These are phyloP conservation scores for Phrynocephalus forsythii DNA, from an alignment of 2,797 vertebrate genomes.

Conservation along the genomic window DNA sequence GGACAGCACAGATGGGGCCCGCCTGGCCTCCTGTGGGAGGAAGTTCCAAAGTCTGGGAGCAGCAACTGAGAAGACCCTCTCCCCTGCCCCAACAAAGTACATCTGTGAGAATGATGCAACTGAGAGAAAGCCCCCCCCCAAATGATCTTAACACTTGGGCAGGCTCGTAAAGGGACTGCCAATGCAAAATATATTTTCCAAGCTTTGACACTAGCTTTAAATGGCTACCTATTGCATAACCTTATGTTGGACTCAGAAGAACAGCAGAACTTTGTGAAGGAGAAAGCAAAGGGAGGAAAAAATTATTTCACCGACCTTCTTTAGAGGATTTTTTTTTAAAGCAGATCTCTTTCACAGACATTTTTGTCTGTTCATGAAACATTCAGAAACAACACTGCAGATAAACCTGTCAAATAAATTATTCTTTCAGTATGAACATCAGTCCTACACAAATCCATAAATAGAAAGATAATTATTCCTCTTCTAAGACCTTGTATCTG, in stretches of 20 bases:
- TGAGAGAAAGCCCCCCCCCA: too few relatives aligned
- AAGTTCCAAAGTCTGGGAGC: too few relatives aligned
- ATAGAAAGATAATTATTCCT: slow-evolving; percentile 33
- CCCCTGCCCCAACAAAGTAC: too few relatives aligned
- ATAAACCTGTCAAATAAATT: slow-evolving; percentile 53
- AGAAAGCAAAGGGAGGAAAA: background rate
- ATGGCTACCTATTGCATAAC: background rate
- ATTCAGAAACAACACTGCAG: slow-evolving; percentile 57
- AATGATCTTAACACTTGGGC: too few relatives aligned
- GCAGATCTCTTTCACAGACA: background rate
- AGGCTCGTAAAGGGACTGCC: too few relatives aligned
- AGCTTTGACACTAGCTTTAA: background rate
- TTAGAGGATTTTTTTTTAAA: background rate
- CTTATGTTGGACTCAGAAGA: background rate
- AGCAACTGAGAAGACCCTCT: too few relatives aligned
- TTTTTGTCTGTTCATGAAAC: slow-evolving; percentile 38
- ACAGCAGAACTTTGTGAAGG: background rate
- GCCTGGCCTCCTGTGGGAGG: too few relatives aligned
- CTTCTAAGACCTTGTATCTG: slow-evolving; percentile 24
- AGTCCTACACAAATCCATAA: slow-evolving; percentile 47
- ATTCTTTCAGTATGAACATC: slow-evolving; percentile 60
- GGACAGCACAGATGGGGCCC: too few relatives aligned
- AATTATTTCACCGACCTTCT: background rate
- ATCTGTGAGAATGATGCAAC: too few relatives aligned
- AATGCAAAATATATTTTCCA: too few relatives aligned